Evolutionary conservation across 1,140 invertebrate species (phyloP).

Genomic region (Lasaia peninsularis): DNA sequence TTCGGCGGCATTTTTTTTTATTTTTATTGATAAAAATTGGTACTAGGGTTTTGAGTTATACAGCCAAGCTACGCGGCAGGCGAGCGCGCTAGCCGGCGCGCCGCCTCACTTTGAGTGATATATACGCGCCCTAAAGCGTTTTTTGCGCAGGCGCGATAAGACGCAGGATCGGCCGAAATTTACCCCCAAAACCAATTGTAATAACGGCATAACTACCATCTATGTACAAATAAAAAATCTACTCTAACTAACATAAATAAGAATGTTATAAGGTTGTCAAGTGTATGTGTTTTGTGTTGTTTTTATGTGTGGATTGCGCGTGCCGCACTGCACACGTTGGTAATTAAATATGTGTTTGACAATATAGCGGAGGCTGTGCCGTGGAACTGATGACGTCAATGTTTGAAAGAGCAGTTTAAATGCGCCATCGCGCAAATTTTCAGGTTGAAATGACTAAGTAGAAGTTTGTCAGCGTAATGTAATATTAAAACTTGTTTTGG

Average conservation of each 20-base stretch:
- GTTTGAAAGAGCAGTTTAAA: conserved; percentile 42
- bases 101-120: conserved; percentile 66
- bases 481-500: background rate
- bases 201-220: conserved; percentile 35
- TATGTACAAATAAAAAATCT: conserved; percentile 20
- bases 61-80: conserved; percentile 44
- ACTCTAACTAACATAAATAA: background rate
- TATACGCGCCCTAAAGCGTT: conserved; percentile 42
- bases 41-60: conserved; percentile 26
- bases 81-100: conserved; percentile 71
- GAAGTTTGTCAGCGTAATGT: background rate
- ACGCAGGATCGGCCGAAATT: conserved; percentile 68
- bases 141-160: conserved; percentile 59
- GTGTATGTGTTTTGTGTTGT: conserved; percentile 12
- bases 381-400: conserved; percentile 68
- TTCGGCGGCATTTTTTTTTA: conserved; percentile 47
- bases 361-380: conserved; percentile 66
- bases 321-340: conserved; percentile 74
- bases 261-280: conserved; percentile 17
- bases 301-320: conserved; percentile 39
- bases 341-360: conserved; percentile 76
- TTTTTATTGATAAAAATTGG: conserved; percentile 60
- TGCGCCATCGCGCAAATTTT: conserved; percentile 36
- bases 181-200: conserved; percentile 28
- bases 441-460: conserved; percentile 20